These are phyloP conservation scores for Spizella passerina DNA, from an alignment of 2,797 vertebrate genomes.

Conservation along the genomic window DNA sequence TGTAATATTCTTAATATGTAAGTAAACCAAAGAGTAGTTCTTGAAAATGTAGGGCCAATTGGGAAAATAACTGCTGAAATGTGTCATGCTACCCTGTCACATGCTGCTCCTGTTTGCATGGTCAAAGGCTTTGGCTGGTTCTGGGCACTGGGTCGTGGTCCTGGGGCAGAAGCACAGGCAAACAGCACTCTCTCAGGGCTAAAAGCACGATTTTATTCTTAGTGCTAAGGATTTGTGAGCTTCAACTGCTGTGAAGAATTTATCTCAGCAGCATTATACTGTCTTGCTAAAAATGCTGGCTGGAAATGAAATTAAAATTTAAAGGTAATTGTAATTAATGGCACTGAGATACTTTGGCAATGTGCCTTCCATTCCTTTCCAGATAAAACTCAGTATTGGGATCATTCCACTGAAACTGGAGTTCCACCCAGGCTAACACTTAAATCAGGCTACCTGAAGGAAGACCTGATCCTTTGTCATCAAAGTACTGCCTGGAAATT, in stretches of 20 bases:
- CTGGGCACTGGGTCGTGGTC: not conserved
- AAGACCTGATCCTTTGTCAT: not conserved
- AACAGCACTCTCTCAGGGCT: not conserved
- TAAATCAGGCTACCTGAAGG: not conserved
- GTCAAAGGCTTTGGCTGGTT: not conserved
- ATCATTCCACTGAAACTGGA: not conserved
- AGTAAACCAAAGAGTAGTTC: constrained; percentile 24
- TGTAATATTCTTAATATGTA: constrained; percentile 76
- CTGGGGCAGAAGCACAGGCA: not conserved
- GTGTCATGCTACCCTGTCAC: not conserved
- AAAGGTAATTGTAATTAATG: not conserved
- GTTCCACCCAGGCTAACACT: not conserved
- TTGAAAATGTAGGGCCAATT: not conserved
- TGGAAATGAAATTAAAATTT: not conserved
- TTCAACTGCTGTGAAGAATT: not conserved
- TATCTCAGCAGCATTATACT: not conserved
- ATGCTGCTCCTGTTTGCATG: not conserved
- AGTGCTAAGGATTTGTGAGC: not conserved
- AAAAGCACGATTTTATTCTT: not conserved
- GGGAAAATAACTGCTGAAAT: not conserved
- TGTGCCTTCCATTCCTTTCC: not conserved
- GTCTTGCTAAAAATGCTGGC: not conserved
- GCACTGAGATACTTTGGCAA: not conserved
- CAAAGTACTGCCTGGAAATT: not conserved
- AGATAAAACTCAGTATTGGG: not conserved